Evolutionary conservation across 2,797 vertebrate species (phyloP).

Genomic region (Poeciliopsis paucimaculata): DNA sequence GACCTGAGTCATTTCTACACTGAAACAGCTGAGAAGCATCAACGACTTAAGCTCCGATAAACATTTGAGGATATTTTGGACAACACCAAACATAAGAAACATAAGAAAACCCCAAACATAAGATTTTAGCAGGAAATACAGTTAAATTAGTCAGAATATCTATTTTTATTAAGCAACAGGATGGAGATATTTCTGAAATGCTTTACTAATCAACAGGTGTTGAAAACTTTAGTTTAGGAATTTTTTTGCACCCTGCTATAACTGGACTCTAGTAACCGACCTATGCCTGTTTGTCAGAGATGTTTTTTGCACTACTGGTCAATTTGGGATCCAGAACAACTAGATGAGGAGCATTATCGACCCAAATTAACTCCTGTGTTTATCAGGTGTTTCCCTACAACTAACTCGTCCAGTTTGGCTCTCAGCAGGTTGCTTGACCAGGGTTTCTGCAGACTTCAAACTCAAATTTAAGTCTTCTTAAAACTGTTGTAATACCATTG

Average conservation of each 20-base stretch:
- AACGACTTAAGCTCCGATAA: not conserved
- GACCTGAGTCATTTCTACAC: not conserved
- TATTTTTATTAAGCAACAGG: not conserved
- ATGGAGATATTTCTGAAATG: not conserved
- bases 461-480: no score
- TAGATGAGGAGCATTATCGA: not conserved
- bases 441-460: no score
- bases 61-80: not conserved
- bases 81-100: not conserved
- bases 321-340: not conserved
- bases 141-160: not conserved
- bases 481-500: no score
- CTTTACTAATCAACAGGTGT: not conserved
- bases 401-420: constrained; percentile 2
- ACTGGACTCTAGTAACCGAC: not conserved
- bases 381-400: not conserved
- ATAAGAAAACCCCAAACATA: not conserved
- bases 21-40: not conserved
- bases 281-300: not conserved
- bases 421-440: not conserved
- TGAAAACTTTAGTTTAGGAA: not conserved
- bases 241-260: not conserved
- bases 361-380: not conserved
- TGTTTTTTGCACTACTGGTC: not conserved
- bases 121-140: not conserved